phyloP scores from a whole-genome alignment of 2,797 vertebrate genomes.

The Sebastes variabilis region DNA sequence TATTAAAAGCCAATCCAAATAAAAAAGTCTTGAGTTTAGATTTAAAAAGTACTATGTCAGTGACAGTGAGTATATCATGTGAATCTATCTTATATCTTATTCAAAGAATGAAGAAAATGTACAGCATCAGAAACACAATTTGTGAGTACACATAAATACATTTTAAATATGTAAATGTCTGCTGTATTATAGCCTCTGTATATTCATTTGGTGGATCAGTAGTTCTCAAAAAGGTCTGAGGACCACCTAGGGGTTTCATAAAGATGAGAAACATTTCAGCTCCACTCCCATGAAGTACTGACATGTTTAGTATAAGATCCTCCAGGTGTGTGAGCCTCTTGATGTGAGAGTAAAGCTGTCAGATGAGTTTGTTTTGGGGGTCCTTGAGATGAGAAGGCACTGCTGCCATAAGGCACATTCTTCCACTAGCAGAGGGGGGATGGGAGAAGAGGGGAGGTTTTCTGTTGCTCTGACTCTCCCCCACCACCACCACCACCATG shows the following conservation, averaged over 20 bases:
- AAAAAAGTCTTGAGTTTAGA: no score
- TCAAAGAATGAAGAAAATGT: background rate
- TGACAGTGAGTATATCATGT: no score
- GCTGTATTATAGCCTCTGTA: background rate
- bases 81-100: no score
- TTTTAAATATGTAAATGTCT: background rate
- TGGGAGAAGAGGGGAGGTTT: constrained; percentile 63
- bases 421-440: constrained; percentile 80
- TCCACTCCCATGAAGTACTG: background rate
- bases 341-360: background rate
- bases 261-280: background rate
- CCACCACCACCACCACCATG: constrained; percentile 73
- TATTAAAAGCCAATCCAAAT: no score
- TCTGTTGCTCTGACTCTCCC: constrained; percentile 63
- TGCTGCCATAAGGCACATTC: constrained; percentile 76
- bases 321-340: background rate
- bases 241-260: background rate
- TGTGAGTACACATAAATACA: background rate
- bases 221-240: background rate
- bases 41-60: no score
- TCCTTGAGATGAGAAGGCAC: constrained; percentile 32
- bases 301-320: no score
- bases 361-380: constrained; percentile 34
- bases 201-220: background rate
- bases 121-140: background rate